phyloP scores from a whole-genome alignment of 2,888 invertebrate genomes.

The Blastobasis lacticolella region DNA sequence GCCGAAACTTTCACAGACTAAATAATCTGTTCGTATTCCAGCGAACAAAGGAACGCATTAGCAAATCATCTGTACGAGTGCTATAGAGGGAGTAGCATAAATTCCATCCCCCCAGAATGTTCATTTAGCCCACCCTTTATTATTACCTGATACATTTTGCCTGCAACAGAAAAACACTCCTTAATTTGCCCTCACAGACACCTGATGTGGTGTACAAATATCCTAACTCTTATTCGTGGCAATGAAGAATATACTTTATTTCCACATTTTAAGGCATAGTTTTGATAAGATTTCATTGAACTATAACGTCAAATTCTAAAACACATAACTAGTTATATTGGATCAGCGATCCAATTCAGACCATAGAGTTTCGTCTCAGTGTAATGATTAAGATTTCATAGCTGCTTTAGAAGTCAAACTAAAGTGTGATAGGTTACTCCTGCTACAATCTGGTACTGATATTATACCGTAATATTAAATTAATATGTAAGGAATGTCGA shows the following conservation, averaged over 20 bases:
- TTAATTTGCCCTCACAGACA: constrained; percentile 44
- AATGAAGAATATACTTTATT: too few species aligned
- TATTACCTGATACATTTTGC: constrained; percentile 57
- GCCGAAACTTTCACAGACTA: constrained; percentile 13
- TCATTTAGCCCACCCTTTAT: constrained; percentile 44
- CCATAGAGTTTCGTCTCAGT: constrained; percentile 30
- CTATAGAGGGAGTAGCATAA: constrained; percentile 30
- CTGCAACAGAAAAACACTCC: constrained; percentile 50
- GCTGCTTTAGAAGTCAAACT: too few species aligned
- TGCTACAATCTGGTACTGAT: too few species aligned
- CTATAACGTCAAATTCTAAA: too few species aligned
- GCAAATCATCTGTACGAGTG: constrained; percentile 31
- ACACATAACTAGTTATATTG: constrained; percentile 21
- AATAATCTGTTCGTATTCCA: constrained; percentile 13
- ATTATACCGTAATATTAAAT: too few species aligned
- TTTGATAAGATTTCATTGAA: too few species aligned
- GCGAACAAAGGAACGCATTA: constrained; percentile 24
- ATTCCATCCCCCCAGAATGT: constrained; percentile 32
- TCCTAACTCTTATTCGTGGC: too few species aligned
- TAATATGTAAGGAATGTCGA: too few species aligned
- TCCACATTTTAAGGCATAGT: too few species aligned
- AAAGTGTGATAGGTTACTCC: too few species aligned
- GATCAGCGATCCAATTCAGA: constrained; percentile 39
- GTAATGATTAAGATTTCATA: constrained; percentile 21
- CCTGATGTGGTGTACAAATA: too few species aligned